Evolutionary conservation across 2,797 vertebrate genomes (phyloP).

Genomic region (Spheniscus humboldti): DNA sequence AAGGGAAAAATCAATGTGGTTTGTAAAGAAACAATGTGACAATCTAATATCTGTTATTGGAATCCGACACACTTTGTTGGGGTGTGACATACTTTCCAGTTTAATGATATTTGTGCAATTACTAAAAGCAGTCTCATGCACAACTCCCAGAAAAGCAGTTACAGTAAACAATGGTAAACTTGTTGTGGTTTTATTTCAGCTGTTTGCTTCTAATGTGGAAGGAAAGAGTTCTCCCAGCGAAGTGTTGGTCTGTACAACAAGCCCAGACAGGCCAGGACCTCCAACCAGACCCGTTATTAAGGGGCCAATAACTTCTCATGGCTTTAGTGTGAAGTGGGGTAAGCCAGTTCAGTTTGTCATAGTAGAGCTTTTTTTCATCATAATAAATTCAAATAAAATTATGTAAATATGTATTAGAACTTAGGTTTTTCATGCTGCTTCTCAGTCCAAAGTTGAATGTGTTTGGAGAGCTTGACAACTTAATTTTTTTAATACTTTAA

Average conservation of each 20-base stretch:
- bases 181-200: slow-evolving; percentile 70
- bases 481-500: not conserved
- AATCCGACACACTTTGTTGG: not conserved
- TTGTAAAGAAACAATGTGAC: not conserved
- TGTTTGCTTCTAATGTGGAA: slow-evolving; percentile 91
- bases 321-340: slow-evolving; percentile 95
- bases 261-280: slow-evolving; percentile 92
- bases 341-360: slow-evolving; percentile 8
- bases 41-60: not conserved
- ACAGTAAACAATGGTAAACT: not conserved
- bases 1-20: not conserved
- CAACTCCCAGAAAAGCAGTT: not conserved
- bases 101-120: not conserved
- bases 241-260: slow-evolving; percentile 92
- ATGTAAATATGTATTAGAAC: rapidly evolving
- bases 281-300: slow-evolving; percentile 84
- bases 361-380: not conserved
- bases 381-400: not conserved
- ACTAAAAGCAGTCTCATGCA: not conserved
- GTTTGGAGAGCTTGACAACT: not conserved
- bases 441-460: not conserved
- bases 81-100: not conserved
- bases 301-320: slow-evolving; percentile 79
- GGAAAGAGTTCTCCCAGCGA: slow-evolving; percentile 94
- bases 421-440: not conserved